A percentile compares a stretch with the other conserved stretches of the same genome.
phyloP scores from a whole-genome alignment of 2,888 invertebrate genomes.

The Helicoverpa assulta region DNA sequence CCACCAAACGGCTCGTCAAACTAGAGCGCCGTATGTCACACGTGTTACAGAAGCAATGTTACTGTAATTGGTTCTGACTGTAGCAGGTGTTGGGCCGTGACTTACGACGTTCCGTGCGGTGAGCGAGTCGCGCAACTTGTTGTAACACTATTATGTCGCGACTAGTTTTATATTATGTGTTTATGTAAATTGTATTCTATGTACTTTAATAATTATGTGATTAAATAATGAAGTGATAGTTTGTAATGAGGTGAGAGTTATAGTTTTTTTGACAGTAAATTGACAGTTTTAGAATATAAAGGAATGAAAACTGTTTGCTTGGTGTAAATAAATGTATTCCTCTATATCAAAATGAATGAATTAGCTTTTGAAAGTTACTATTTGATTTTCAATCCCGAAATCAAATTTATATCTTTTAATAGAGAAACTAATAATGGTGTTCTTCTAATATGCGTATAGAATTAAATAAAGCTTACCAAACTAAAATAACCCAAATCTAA shows the following conservation, averaged over 20 bases:
- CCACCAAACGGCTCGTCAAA: slow-evolving; percentile 32
- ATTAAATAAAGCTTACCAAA: neutral
- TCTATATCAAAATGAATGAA: no score
- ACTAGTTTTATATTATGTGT: slow-evolving; percentile 60
- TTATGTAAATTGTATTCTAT: slow-evolving; percentile 11
- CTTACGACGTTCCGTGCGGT: slow-evolving; percentile 72
- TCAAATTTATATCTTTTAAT: neutral
- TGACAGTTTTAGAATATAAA: no score
- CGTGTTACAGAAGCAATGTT: slow-evolving; percentile 61
- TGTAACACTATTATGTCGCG: slow-evolving; percentile 59
- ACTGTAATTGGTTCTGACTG: slow-evolving; percentile 83
- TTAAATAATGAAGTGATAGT: neutral
- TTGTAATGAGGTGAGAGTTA: no score
- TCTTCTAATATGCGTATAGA: neutral
- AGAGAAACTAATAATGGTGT: no score
- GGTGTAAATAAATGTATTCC: no score
- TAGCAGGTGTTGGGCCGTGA: slow-evolving; percentile 83
- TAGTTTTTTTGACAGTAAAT: no score
- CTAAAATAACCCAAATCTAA: slow-evolving; percentile 4
- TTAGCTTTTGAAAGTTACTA: no score
- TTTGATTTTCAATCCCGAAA: no score
- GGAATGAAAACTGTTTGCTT: no score
- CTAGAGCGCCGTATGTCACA: slow-evolving; percentile 56
- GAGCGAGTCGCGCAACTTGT: slow-evolving; percentile 56
- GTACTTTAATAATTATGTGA: slow-evolving; percentile 16